These are phyloP conservation scores for Sciaenops ocellatus DNA, from an alignment of 2,797 vertebrate species.

Conservation along the genomic window DNA sequence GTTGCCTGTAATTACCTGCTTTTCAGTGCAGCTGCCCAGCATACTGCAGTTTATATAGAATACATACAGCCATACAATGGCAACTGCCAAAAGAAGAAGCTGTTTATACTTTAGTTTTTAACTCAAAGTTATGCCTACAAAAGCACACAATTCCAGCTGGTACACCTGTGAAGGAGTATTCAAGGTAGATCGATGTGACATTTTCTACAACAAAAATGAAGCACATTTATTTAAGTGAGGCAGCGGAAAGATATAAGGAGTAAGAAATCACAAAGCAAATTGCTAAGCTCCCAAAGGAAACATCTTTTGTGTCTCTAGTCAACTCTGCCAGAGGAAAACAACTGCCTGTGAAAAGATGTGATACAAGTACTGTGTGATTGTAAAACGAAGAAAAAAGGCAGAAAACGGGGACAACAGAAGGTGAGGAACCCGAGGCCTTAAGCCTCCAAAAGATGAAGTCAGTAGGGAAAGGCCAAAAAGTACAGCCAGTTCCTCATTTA, in stretches of 20 bases:
- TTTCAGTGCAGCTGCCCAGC: neutral
- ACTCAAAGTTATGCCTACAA: neutral
- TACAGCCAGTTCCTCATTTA: neutral
- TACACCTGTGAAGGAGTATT: constrained; percentile 16
- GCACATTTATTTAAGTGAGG: constrained; percentile 25
- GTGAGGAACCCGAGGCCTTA: neutral
- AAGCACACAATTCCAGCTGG: neutral
- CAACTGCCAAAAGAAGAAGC: neutral
- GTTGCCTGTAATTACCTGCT: neutral
- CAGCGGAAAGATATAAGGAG: constrained; percentile 22
- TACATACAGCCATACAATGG: neutral
- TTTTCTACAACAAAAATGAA: constrained; percentile 29
- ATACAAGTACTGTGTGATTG: constrained; percentile 15
- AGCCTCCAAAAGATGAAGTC: neutral
- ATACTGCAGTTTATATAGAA: neutral
- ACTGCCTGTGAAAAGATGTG: constrained; percentile 12
- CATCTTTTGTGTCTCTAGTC: constrained; percentile 18
- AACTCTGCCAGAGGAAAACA: neutral
- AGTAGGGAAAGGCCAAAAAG: neutral
- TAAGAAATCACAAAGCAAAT: constrained; percentile 33
- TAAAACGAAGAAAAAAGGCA: constrained; percentile 19
- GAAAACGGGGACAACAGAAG: neutral
- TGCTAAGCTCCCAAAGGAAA: constrained; percentile 34
- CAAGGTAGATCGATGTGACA: constrained; percentile 1
- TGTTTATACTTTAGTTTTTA: neutral